Base-by-base conservation (phyloP, 2,888 invertebrate species). In the Plagodis dolabraria region DNA sequence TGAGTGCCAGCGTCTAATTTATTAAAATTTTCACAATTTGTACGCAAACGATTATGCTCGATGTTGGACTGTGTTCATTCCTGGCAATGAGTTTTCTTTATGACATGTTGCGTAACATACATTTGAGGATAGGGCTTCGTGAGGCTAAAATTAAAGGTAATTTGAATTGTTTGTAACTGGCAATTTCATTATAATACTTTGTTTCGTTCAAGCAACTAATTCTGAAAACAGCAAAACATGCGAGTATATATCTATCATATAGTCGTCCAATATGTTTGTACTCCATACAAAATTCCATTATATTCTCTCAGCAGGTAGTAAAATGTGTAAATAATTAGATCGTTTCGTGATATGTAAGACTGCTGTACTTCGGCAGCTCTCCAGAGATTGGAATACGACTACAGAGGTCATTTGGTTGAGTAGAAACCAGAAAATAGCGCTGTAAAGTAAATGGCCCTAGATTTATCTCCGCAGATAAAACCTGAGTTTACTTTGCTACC, bases 391-490 rank as follows among this genome's bases (percentile, higher is more conserved):
- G 53, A 51, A 62, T 55, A 58, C 50, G 43, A 56, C 54, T 57
- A 61, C 65, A 64, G 70, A 68, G 69, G 67, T 64, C 58, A 69
- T 70, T 66, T 59, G 65, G 58, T 44, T 60, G 50, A 69, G 63
- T 63, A 64, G 53, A 53, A 64, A 45, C 60, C 52, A 53, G 45
- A 60, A 63, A 66, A 62, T 57, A 60, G 57, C 64, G 63, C 56
- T 65, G 63, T 64, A 64, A 70, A 75, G 72, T 68, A 69, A 76
- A 74, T 72, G 72, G 72, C 69, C 71, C 61, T 65, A 77, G 76
- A 79, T 79, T 76, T 79, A 77, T 79, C 60, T 70, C 49, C 52
- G 33, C 48, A 69, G 65, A 76, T 77, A 75, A 76, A 75, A 75
- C 68, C 66, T 60, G 73, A 72, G 74, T 77, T 74, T 73, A 75